These are phyloP conservation scores for Margaritifera margaritifera DNA, from an alignment of 2,888 invertebrate genomes.

Conservation along the genomic window DNA sequence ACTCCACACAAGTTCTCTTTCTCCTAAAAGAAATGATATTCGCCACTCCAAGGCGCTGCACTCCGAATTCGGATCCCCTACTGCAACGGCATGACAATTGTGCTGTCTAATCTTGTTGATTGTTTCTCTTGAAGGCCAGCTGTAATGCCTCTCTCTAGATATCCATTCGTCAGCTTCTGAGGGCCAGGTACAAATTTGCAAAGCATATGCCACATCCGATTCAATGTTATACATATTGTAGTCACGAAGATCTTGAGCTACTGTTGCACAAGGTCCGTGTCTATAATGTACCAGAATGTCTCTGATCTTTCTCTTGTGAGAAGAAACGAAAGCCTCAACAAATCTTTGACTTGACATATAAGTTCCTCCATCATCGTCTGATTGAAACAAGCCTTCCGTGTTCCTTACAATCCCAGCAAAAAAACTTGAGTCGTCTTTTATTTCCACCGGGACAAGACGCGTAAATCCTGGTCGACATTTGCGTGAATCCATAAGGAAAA, in stretches of 20 bases:
- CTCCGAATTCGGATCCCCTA: slow-evolving; percentile 14
- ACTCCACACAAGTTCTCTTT: slow-evolving; percentile 20
- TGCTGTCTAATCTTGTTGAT: slow-evolving; percentile 4
- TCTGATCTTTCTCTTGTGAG: neutral
- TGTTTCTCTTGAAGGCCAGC: slow-evolving; percentile 9
- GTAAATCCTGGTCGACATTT: slow-evolving; percentile 12
- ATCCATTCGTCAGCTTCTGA: slow-evolving; percentile 13
- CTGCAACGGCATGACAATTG: slow-evolving; percentile 13
- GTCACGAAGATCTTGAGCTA: neutral
- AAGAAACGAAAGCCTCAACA: neutral
- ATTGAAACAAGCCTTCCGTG: too few species aligned
- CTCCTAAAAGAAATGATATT: slow-evolving; percentile 12
- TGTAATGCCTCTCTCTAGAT: slow-evolving; percentile 3
- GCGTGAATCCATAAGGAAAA: slow-evolving; percentile 3
- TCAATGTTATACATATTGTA: neutral
- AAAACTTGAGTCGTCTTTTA: neutral
- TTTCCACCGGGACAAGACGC: neutral
- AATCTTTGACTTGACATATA: slow-evolving; percentile 14
- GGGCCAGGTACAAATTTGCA: slow-evolving; percentile 11
- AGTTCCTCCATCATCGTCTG: neutral
- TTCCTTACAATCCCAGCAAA: too few species aligned
- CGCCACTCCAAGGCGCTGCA: slow-evolving; percentile 10
- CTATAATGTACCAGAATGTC: neutral
- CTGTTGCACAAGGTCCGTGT: slow-evolving; percentile 12
- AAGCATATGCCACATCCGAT: slow-evolving; percentile 10